Base-by-base conservation (phyloP, 1,140 invertebrate genomes). In the Rhopalosiphum padi region DNA sequence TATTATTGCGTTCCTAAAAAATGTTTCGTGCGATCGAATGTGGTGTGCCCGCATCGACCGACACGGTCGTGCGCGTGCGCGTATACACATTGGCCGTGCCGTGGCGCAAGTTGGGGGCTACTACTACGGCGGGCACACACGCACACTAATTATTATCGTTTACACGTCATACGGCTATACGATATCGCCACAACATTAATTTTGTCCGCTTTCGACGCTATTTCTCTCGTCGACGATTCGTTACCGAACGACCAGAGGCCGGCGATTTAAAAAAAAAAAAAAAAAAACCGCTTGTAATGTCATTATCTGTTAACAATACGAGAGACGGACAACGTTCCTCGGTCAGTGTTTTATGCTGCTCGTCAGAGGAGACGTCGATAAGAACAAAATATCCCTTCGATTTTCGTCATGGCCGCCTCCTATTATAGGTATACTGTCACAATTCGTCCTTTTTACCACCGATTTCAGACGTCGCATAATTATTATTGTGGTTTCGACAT, bases 111-210 rank as follows among this genome's bases (percentile, higher is more conserved):
- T 77, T 77, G 60, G 60, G 18, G 60, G 60, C 60, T 77, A 77
- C 30, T 77, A 48, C 35, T 30, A 46, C 41, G 43, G 43, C 35
- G 15, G 1, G 60, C 60, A n/a, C 30, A 43, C 37, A 41, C 25
- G 85, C 85, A 87, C 86, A 23, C 86, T 88, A 88, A 88, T 88
- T 21, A 88, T 88, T 87, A 15, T 43, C 85, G 43, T 87, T 87
- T 87, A 87, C 85, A 87, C 43, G 85, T 43, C 85, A 43, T n/a
- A 87, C 43, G 43, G n/a, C 43, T 46, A 41, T 41, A 30, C 85
- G 60, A 18, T 77, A 77, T 77, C 60, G 60, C 30, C n/a, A n/a
- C n/a, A n/a, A n/a, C 60, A 77, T 77, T 6, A 77, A 30, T 77
- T n/a, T 77, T 77, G 60, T 68, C 30, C 60, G 60, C 60, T 60